phyloP scores from a whole-genome alignment of 1,140 invertebrate species.

The Hydropsyche tenuis region DNA sequence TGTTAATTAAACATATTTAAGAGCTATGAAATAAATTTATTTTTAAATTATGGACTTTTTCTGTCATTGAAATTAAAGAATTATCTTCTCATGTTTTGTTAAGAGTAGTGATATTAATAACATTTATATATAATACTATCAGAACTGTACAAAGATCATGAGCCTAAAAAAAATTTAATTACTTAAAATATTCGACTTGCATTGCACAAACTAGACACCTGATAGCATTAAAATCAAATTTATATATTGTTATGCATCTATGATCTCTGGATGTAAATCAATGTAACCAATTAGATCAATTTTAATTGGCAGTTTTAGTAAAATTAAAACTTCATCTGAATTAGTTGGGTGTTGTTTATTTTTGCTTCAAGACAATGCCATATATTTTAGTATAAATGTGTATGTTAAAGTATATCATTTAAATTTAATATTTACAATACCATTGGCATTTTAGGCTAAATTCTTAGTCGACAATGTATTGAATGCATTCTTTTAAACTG shows the following conservation, averaged over 20 bases:
- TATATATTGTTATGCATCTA: conserved; percentile 23
- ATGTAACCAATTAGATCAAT: conserved; percentile 14
- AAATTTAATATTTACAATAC: not conserved
- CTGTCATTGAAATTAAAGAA: too few species aligned
- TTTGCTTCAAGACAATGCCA: not conserved
- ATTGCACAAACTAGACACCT: conserved; percentile 21
- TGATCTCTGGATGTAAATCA: conserved; percentile 1
- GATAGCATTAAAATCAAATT: conserved; percentile 3
- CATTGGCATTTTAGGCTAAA: not conserved
- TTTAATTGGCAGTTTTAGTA: not conserved
- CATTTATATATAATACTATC: too few species aligned
- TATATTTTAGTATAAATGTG: conserved; percentile 1
- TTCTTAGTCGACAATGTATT: not conserved
- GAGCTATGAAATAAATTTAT: too few species aligned
- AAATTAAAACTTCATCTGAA: not conserved
- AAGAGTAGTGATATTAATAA: too few species aligned
- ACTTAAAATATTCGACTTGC: not conserved
- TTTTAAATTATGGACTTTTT: too few species aligned
- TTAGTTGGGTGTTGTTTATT: not conserved
- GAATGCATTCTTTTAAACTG: conserved; percentile 8
- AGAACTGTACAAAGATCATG: conserved; percentile 2
- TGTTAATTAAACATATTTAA: too few species aligned
- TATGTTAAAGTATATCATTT: conserved; percentile 9
- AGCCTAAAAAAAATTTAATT: not conserved
- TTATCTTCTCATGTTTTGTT: too few species aligned